Conservation (phyloP, 2,113 vertebrate genomes). For the Zosterops hypoxanthus region DNA sequence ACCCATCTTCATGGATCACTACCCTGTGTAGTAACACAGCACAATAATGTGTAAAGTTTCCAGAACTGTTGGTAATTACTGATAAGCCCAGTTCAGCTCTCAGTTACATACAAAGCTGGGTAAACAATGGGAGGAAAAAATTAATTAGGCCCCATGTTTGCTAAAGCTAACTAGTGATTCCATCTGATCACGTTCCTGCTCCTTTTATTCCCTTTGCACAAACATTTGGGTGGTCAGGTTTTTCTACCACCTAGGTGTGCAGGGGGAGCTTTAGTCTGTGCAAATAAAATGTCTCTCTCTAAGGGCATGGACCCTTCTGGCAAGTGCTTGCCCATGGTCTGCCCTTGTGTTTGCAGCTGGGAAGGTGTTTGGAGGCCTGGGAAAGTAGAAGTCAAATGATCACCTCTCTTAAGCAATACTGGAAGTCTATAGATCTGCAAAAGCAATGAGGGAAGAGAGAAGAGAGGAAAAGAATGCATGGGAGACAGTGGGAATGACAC, state of each 20-base stretch:
- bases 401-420: neutral
- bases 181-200: slow-evolving; percentile 52
- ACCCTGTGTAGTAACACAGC: neutral
- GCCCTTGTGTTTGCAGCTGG: neutral
- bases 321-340: neutral
- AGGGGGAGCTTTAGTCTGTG: neutral
- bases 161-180: slow-evolving; percentile 54
- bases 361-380: neutral
- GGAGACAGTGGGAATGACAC: neutral
- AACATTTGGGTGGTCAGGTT: slow-evolving; percentile 50
- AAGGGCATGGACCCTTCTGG: neutral
- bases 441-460: neutral
- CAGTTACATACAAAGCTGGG: slow-evolving; percentile 66
- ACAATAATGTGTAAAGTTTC: slow-evolving; percentile 42
- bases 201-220: slow-evolving; percentile 55
- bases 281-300: neutral
- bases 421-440: neutral
- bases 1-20: neutral
- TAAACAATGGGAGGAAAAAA: slow-evolving; percentile 68
- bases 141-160: slow-evolving; percentile 66
- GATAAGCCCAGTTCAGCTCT: slow-evolving; percentile 59
- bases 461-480: neutral
- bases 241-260: slow-evolving; percentile 7
- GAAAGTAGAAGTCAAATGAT: neutral
- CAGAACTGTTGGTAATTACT: slow-evolving; percentile 63